These are phyloP conservation scores for Pangasius sanitwongsei DNA, from an alignment of 2,797 vertebrate species.

Conservation along the genomic window DNA sequence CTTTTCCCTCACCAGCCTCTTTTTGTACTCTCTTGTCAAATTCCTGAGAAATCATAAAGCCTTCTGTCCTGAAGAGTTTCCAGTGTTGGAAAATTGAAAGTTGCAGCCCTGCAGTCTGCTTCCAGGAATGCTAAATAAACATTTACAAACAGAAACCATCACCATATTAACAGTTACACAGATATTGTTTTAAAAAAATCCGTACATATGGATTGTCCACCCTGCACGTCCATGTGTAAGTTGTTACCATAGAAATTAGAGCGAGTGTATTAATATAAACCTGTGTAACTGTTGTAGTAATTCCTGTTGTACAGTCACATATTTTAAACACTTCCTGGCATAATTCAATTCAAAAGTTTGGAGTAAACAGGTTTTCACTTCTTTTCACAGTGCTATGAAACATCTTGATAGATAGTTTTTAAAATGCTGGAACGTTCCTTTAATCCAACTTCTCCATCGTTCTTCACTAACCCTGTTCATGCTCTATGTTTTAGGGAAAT, in stretches of 20 bases:
- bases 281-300: neutral
- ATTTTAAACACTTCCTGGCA: neutral
- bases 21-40: neutral
- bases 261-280: neutral
- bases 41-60: neutral
- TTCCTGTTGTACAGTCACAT: neutral
- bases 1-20: neutral
- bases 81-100: neutral
- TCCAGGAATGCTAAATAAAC: neutral
- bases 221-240: neutral
- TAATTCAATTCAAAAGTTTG: neutral
- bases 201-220: too few species aligned
- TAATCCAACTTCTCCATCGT: too few species aligned
- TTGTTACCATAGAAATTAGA: too few species aligned
- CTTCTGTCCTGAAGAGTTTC: neutral
- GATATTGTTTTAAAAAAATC: neutral
- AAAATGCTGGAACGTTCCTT: neutral
- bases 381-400: neutral
- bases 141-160: neutral
- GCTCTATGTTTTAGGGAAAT: constrained; percentile 81
- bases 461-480: neutral
- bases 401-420: neutral
- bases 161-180: neutral
- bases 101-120: neutral
- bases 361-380: neutral